A percentile compares a stretch with the other conserved stretches of the same genome.
phyloP scores from a whole-genome alignment of 2,113 vertebrate genomes.

The Pachycephala philippinensis region DNA sequence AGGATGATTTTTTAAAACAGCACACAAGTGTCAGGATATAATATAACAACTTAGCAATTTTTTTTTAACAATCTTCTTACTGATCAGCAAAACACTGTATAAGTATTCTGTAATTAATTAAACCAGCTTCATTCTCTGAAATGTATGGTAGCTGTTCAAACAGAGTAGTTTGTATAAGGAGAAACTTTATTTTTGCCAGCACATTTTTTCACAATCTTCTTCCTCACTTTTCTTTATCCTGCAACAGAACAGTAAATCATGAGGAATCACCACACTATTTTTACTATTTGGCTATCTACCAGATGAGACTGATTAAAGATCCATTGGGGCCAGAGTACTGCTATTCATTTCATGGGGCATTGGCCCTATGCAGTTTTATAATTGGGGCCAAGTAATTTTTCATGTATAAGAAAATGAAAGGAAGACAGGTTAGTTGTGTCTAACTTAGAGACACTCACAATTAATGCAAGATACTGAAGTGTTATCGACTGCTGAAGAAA shows the following conservation, averaged over 20 bases:
- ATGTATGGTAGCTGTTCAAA: not conserved
- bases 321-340: not conserved
- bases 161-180: not conserved
- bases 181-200: not conserved
- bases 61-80: not conserved
- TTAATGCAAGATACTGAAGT: not conserved
- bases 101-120: not conserved
- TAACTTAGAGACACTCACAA: not conserved
- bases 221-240: not conserved
- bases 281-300: not conserved
- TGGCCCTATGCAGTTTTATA: not conserved
- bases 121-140: not conserved
- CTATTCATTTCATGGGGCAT: not conserved
- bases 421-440: not conserved
- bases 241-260: not conserved
- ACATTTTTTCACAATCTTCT: not conserved
- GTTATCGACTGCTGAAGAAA: not conserved
- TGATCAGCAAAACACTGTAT: not conserved
- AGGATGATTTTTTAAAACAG: slow-evolving; percentile 21
- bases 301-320: not conserved
- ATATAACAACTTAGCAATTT: not conserved
- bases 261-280: not conserved
- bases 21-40: not conserved
- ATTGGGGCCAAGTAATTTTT: not conserved
- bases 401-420: not conserved